Base-by-base conservation (phyloP, 1,140 invertebrate species). In the Drosophila subpulchrella region DNA sequence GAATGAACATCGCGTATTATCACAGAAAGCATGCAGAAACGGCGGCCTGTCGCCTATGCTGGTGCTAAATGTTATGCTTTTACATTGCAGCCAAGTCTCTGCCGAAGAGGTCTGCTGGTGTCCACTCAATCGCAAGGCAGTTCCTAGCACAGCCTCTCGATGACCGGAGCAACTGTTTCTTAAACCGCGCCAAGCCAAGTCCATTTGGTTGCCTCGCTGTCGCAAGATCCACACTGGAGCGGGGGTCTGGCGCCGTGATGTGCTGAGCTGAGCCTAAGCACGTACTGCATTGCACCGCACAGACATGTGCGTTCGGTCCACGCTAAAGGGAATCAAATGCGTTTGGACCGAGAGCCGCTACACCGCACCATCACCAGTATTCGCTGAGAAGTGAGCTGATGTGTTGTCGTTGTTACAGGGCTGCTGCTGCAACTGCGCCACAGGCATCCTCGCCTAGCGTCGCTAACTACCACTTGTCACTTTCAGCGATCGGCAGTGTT, bases 301-400 rank as follows among this genome's bases (percentile, higher is more conserved):
- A 89, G 76, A 89, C 59, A 13, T 88, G 85, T 88, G 83, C 84
- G 84, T 86, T 88, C 83, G 83, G 83, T 88, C 83, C 83, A 86
- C 83, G 83, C 83, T 88, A 88, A 88, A 88, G 83, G 83, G 83
- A 88, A 88, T 73, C 83, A 88, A 79, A 88, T 80, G 83, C 83
- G 83, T 88, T 89, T 77, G 83, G 83, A 88, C 83, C 83, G 83
- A 88, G 84, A 88, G 84, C 83, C 83, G 83, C 79, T 86, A 89
- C 84, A 89, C 79, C 83, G 86, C 65, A 89, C 76, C 81, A 88
- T 65, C 79, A 83, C 79, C 83, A 88, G 84, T 80, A 89, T 48
- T 74, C 83, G 82, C 78, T 71, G 42, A 53, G 74, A 63, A 66
- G 82, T 84, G 80, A 80, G 79, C 83, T 88, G 83, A 88, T 88